These are phyloP conservation scores for Sinonovacula constricta DNA, from an alignment of 1,140 invertebrate genomes.

Conservation along the genomic window DNA sequence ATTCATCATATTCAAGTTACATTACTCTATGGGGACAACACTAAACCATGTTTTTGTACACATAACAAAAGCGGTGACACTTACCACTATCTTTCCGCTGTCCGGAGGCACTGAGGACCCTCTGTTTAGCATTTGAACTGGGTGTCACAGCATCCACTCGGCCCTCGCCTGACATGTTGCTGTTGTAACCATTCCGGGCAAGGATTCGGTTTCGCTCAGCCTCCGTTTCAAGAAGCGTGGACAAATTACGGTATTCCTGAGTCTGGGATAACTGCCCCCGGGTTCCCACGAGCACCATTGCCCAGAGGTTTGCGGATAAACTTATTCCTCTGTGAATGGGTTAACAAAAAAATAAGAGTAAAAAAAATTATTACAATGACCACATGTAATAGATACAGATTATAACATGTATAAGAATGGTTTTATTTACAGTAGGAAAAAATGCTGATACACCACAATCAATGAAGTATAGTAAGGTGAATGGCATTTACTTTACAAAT, in stretches of 20 bases:
- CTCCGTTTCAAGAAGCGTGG: slow-evolving; percentile 60
- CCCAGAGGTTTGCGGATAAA: slow-evolving; percentile 58
- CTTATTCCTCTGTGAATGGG: slow-evolving; percentile 59
- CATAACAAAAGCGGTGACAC: too few relatives aligned
- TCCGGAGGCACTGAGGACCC: slow-evolving; percentile 60
- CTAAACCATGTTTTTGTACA: too few relatives aligned
- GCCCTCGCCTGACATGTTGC: slow-evolving; percentile 50
- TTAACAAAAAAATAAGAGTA: neutral
- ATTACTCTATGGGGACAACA: too few relatives aligned
- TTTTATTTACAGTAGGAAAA: too few relatives aligned
- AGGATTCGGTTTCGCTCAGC: slow-evolving; percentile 58
- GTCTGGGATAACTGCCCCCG: slow-evolving; percentile 55
- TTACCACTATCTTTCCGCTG: slow-evolving; percentile 51
- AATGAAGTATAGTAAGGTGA: too few relatives aligned
- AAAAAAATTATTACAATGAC: neutral
- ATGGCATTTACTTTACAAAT: too few relatives aligned
- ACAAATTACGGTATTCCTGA: slow-evolving; percentile 60
- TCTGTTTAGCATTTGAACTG: slow-evolving; percentile 33
- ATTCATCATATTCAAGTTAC: too few relatives aligned
- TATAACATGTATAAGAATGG: neutral
- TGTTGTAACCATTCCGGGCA: slow-evolving; percentile 49
- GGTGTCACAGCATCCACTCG: slow-evolving; percentile 59
- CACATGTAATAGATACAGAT: neutral
- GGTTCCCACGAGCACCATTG: slow-evolving; percentile 25
- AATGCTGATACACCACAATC: too few relatives aligned